Conservation (phyloP, 2,797 vertebrate genomes). For the Hydrophis major region DNA sequence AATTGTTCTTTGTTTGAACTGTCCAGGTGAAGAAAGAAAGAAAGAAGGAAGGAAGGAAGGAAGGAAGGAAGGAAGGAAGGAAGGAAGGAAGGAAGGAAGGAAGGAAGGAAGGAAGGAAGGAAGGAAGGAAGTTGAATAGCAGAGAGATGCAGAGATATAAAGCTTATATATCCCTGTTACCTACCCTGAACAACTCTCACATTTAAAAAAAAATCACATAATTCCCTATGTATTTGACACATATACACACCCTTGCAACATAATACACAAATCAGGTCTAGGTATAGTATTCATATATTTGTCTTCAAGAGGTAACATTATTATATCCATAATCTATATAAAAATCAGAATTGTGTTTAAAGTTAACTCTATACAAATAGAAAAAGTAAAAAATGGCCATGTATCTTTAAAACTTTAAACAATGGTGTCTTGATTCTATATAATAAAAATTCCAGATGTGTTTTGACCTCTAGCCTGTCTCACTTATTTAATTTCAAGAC, state of each 20-base stretch:
- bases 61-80: neutral
- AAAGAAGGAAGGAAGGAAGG: fast-evolving
- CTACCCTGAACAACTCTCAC: neutral
- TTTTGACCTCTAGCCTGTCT: neutral
- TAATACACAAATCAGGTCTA: neutral
- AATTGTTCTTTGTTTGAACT: neutral
- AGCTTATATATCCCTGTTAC: neutral
- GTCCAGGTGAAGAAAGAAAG: neutral
- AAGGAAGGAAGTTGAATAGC: neutral
- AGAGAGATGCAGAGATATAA: neutral
- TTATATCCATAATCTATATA: neutral
- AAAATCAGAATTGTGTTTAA: neutral
- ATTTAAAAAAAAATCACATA: neutral
- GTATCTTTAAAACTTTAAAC: constrained; percentile 1
- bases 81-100: neutral
- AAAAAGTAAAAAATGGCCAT: neutral
- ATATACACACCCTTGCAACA: neutral
- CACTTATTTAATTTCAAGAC: neutral
- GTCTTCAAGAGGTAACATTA: neutral
- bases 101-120: neutral
- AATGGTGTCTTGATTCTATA: neutral
- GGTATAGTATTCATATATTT: neutral
- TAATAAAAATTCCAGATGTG: constrained; percentile 1
- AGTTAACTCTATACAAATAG: neutral
- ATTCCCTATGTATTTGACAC: neutral